Percentiles rank a stretch among this genome's conserved stretches.
phyloP scores from a whole-genome alignment of 2,888 invertebrate genomes.

The Cancer borealis region DNA sequence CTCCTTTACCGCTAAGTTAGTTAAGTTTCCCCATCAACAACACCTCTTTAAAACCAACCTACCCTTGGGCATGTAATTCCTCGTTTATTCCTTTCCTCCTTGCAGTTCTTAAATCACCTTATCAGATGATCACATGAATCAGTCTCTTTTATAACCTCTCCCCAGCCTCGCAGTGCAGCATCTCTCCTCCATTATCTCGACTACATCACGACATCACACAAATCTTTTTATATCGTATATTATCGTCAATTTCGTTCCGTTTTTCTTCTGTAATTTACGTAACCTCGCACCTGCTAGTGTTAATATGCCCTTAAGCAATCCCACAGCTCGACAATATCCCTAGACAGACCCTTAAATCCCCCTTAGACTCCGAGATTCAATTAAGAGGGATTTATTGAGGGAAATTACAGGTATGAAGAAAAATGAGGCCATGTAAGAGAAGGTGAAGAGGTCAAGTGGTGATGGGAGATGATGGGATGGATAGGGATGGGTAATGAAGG shows the following conservation, averaged over 20 bases:
- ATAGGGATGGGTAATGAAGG: background rate
- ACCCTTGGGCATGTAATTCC: background rate
- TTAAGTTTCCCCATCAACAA: background rate
- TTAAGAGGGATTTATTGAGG: slow-evolving; percentile 48
- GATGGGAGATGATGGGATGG: background rate
- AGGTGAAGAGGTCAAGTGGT: slow-evolving; percentile 28
- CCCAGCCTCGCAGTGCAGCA: background rate
- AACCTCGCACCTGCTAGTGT: background rate
- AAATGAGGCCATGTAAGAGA: background rate
- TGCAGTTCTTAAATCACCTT: background rate
- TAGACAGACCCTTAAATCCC: background rate
- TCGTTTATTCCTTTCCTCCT: background rate
- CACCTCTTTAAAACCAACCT: background rate
- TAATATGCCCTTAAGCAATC: background rate
- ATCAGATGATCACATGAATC: background rate
- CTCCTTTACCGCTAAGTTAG: background rate
- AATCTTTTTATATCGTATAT: background rate
- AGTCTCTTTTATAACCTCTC: background rate
- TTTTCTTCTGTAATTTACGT: background rate
- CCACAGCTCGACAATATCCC: background rate
- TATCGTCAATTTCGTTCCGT: background rate
- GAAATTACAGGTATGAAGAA: slow-evolving; percentile 11
- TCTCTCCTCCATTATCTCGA: background rate
- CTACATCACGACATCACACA: slow-evolving; percentile 2
- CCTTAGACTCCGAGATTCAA: slow-evolving; percentile 36